These are phyloP conservation scores for Cephalotes varians DNA, from an alignment of 2,888 invertebrate species.

Conservation along the genomic window DNA sequence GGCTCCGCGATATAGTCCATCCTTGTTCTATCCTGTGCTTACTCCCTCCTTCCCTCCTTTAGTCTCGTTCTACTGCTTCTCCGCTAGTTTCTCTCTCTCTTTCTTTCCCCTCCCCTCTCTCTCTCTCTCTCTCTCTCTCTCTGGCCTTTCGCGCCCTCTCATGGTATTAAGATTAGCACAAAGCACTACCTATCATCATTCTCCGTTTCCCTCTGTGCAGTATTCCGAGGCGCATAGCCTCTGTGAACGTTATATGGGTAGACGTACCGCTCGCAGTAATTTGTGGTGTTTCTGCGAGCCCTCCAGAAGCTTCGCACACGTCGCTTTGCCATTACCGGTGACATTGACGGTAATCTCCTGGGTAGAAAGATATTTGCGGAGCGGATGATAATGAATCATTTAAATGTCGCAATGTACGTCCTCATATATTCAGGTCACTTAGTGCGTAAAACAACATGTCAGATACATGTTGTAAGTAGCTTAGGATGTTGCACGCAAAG, in stretches of 20 bases:
- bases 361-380: conserved; percentile 52
- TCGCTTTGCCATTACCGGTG: conserved; percentile 60
- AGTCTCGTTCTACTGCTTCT: conserved; percentile 59
- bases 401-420: conserved; percentile 44
- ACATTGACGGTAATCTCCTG: conserved; percentile 63
- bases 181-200: conserved; percentile 75
- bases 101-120: conserved; percentile 26
- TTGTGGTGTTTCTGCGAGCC: conserved; percentile 67
- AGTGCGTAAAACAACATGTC: conserved; percentile 21
- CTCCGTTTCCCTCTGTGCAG: conserved; percentile 54
- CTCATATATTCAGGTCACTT: conserved; percentile 36
- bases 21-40: conserved; percentile 62
- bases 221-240: conserved; percentile 44
- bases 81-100: conserved; percentile 45
- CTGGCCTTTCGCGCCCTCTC: conserved; percentile 46
- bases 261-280: conserved; percentile 68
- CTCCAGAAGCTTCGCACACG: conserved; percentile 53
- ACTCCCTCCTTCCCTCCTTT: conserved; percentile 55
- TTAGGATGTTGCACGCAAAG: conserved; percentile 12
- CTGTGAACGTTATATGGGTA: conserved; percentile 65
- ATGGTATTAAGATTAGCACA: conserved; percentile 83
- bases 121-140: conserved; percentile 26
- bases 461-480: background rate
- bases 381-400: conserved; percentile 62
- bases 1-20: conserved; percentile 68